Conservation (phyloP, 2,113 vertebrate genomes). For the Leptodactylus fuscus region DNA sequence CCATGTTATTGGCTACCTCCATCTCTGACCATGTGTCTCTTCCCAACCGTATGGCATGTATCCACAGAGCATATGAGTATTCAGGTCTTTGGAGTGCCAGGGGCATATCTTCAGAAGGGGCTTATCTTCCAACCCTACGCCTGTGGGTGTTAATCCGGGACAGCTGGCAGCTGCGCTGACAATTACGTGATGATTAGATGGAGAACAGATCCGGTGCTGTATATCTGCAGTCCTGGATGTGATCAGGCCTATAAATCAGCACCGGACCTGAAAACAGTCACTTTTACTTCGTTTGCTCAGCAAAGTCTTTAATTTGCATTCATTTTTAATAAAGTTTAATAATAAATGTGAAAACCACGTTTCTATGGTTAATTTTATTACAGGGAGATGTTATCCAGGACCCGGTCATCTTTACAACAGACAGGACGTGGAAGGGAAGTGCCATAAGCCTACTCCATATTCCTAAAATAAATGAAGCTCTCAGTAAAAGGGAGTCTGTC, state of each 20-base stretch:
- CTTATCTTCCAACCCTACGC: neutral
- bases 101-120: constrained; percentile 3
- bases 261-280: neutral
- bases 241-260: neutral
- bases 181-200: neutral
- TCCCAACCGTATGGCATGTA: neutral
- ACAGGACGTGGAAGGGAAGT: too few species aligned
- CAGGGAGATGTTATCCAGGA: neutral
- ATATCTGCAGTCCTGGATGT: neutral
- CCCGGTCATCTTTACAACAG: neutral
- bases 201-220: neutral
- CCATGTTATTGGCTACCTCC: neutral
- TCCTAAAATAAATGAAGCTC: too few species aligned
- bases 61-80: neutral
- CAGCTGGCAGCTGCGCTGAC: neutral
- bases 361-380: neutral
- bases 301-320: constrained; percentile 19
- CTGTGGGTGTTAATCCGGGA: neutral
- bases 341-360: constrained; percentile 20
- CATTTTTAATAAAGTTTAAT: constrained; percentile 19
- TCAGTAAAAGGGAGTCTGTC: too few species aligned
- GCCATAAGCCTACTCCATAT: too few species aligned
- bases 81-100: neutral
- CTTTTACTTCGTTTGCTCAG: neutral
- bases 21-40: neutral